Evolutionary conservation across 2,797 vertebrate genomes (phyloP).

Genomic region (Lacerta agilis): DNA sequence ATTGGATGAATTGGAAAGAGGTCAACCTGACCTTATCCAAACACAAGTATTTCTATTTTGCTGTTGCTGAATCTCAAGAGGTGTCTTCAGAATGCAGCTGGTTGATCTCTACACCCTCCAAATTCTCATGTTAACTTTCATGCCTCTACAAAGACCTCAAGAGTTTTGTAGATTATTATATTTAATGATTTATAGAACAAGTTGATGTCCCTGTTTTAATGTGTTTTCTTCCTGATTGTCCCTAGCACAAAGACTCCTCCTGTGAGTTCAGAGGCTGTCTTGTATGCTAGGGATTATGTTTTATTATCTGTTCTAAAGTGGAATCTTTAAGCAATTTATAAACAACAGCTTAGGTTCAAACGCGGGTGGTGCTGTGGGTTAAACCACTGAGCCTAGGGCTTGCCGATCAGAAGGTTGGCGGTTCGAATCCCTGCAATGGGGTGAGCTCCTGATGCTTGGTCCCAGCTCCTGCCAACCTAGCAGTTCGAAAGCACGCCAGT

Average conservation of each 20-base stretch:
- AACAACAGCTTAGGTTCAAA: not conserved
- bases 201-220: not conserved
- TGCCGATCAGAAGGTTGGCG: too few relatives aligned
- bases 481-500: too few relatives aligned
- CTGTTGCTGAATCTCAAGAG: not conserved
- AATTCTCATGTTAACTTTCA: not conserved
- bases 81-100: not conserved
- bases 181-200: not conserved
- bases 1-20: not conserved
- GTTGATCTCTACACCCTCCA: not conserved
- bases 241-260: not conserved
- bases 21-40: not conserved
- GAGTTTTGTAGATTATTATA: not conserved
- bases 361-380: too few relatives aligned
- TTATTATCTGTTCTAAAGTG: not conserved
- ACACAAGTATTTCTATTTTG: not conserved
- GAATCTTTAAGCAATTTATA: not conserved
- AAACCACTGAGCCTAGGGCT: too few relatives aligned
- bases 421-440: too few relatives aligned
- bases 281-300: not conserved
- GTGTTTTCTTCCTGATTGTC: not conserved
- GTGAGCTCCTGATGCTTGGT: too few relatives aligned
- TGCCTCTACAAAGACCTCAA: not conserved
- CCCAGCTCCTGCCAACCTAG: too few relatives aligned
- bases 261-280: not conserved